Percentiles rank a stretch among this genome's conserved stretches.
phyloP scores from a whole-genome alignment of 2,797 vertebrate species.

The Pipistrellus pipistrellus region DNA sequence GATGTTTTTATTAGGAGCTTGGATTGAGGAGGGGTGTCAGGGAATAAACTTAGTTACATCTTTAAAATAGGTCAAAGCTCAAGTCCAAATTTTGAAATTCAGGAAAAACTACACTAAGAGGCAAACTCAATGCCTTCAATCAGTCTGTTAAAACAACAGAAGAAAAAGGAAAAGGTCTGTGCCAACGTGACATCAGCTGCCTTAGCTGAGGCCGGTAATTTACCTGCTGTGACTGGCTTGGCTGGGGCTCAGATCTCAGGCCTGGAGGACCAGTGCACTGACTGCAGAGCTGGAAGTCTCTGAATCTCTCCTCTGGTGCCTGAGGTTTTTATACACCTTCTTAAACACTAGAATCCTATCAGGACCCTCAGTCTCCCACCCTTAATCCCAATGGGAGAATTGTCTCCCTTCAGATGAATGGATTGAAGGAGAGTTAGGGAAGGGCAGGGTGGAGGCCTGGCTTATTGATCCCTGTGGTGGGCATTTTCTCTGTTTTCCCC shows the following conservation, averaged over 20 bases:
- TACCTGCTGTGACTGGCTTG: neutral
- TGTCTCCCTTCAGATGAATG: neutral
- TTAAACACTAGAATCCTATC: neutral
- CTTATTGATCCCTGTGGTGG: neutral
- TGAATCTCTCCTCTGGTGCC: neutral
- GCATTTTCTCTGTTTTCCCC: too few relatives aligned
- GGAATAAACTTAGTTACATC: too few relatives aligned
- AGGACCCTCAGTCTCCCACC: neutral
- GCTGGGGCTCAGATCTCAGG: neutral
- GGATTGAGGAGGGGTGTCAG: too few relatives aligned
- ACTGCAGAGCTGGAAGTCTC: neutral
- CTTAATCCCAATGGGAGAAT: neutral
- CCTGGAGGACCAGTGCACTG: too few relatives aligned
- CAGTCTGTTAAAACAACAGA: too few relatives aligned
- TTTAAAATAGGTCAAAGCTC: neutral
- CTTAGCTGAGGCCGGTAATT: too few relatives aligned
- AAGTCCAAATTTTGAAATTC: neutral
- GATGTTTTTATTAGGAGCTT: too few relatives aligned
- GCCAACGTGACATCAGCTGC: neutral
- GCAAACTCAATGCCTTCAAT: neutral
- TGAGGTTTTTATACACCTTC: neutral
- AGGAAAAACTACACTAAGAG: neutral
- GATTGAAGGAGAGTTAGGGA: too few relatives aligned
- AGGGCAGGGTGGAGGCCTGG: too few relatives aligned
- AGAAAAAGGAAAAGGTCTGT: neutral